Base-by-base conservation (phyloP, 2,888 invertebrate species). In the Chirona hameri region DNA sequence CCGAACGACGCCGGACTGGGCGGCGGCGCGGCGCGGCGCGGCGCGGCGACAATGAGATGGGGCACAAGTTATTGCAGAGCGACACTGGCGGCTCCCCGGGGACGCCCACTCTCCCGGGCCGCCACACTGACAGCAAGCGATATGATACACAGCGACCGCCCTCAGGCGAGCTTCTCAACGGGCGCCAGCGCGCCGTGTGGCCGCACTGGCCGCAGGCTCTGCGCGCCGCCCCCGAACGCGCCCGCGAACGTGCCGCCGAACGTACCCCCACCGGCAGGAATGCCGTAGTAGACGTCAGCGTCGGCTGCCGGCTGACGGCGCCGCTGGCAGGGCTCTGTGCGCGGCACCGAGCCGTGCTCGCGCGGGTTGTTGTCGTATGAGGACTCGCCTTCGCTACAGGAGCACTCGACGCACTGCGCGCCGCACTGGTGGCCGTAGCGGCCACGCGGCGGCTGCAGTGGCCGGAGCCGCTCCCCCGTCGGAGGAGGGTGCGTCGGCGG, bases 391-490 rank as follows among this genome's bases (percentile, higher is more conserved):
- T 76, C 76, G 76, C 76, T 76, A 46, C 76, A 76, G 4, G 76
- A 76, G 76, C 76, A 76, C 46, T 76, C 76, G 76, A 76, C 76
- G 76, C 76, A 76, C 15, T 76, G 39, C 24, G 21, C 31, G 76
- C 39, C 24, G 76, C 76, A 76, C 18, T 46, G 76, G 72, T 72
- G n/a, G 72, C 15, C 7, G 72, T 3, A 18, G 72, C 29, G 31
- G 76, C 39, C 7, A 5, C 39, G 24, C 24, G 76, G 24, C 10
- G 76, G 39, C 46, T 24, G 76, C 39, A 39, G 39, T 39, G 39
- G 39, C 18, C 72, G 69, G 3, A 24, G 31, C 39, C 46, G 76
- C 46, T 76, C 39, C 10, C 24, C 39, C 9, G 24, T 4, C 31
- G 76, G 76, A 24, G 76, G 76, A 39, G 76, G 76, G 46, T 76